A percentile compares a stretch with the other conserved stretches of the same genome.
phyloP scores from a whole-genome alignment of 2,113 vertebrate genomes.

The Chauna torquata region DNA sequence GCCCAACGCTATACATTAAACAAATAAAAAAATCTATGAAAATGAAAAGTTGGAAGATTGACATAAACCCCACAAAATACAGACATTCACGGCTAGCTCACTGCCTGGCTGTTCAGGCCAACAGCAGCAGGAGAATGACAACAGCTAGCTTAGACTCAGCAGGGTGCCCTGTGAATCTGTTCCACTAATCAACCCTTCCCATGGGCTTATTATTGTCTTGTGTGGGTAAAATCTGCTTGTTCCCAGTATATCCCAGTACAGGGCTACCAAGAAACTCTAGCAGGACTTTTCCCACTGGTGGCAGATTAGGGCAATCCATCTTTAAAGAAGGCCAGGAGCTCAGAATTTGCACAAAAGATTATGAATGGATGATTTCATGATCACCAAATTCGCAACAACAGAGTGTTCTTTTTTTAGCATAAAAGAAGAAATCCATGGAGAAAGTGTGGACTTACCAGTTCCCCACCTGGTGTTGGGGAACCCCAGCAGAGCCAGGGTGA shows the following conservation, averaged over 20 bases:
- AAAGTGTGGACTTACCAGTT: not conserved
- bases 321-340: not conserved
- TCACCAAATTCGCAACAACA: not conserved
- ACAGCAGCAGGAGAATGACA: conserved; percentile 1
- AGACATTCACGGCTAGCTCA: not conserved
- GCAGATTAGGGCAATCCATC: not conserved
- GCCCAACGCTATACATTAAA: not conserved
- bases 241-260: not conserved
- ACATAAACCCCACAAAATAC: not conserved
- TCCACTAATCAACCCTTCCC: not conserved
- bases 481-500: not conserved
- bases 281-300: not conserved
- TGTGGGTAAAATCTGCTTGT: conserved; percentile 11
- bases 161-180: not conserved
- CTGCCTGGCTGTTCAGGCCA: not conserved
- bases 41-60: conserved; percentile 31
- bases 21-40: not conserved
- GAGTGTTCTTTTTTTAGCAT: not conserved
- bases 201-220: not conserved
- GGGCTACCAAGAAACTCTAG: not conserved
- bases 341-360: not conserved
- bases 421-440: not conserved
- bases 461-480: not conserved
- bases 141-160: not conserved
- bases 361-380: not conserved